Base-by-base conservation (phyloP, 2,113 vertebrate genomes). In the Bufo gargarizans region DNA sequence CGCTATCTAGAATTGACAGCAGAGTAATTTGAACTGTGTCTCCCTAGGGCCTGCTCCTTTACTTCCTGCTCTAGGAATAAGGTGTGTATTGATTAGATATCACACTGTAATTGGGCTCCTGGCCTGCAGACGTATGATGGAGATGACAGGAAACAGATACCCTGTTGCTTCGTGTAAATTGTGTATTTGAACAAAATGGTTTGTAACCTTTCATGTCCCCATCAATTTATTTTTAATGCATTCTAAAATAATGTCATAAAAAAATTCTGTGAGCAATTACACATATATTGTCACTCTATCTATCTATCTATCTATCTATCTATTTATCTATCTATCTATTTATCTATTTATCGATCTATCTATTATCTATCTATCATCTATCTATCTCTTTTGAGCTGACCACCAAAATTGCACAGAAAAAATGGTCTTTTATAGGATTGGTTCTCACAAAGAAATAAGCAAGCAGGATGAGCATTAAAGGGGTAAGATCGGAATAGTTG, bases 1-100 rank as follows among this genome's bases (percentile, higher is more conserved):
- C 72, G 92, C 96, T 96, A 96, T 97, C 95, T 97, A 93, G 95
- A 95, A 96, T 96, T 95, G 95, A 96, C 96, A 96, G 93, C 91
- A 89, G 93, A 96, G 96, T 97, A 97, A 98, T 98, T 97, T 98
- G 96, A 98, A 96, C 95, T 95, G 94, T 92, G 93, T 92, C 92
- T 98, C 97, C 97, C 97, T 94, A 88, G 96, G 95, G 97, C 94
- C 95, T 95, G 94, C 96, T 98, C 94, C 95, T 97, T 97, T 97
- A 97, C 96, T 96, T 97, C 96, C 97, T 98, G 96, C 96, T 97
- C 93, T 92, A 96, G 94, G 96, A 97, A 97, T 98, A 97, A 96
- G 95, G 94, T 95, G 94, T 94, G 91, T 96, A 98, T 98, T 95
- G 97, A 99, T 98, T 99, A 98, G 95, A 95, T 97, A 97, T 97